These are phyloP conservation scores for Melanotaenia maccullochi DNA, from an alignment of 2,797 vertebrate species.

Conservation along the genomic window DNA sequence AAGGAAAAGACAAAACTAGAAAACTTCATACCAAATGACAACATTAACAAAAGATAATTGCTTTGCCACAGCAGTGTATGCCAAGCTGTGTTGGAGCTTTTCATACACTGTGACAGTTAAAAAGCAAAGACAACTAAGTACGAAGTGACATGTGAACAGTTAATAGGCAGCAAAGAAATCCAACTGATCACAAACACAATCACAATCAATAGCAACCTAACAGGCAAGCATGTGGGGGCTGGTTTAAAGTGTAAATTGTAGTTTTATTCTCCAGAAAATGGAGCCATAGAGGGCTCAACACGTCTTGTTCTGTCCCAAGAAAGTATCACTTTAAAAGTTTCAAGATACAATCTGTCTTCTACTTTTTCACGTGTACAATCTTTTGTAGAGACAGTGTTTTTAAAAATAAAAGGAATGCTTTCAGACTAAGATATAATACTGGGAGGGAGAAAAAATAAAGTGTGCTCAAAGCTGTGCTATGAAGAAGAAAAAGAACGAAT, in stretches of 20 bases:
- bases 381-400: conserved; percentile 35
- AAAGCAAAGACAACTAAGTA: conserved; percentile 49
- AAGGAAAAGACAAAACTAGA: conserved; percentile 39
- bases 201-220: conserved; percentile 56
- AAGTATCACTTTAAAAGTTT: conserved; percentile 33
- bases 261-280: conserved; percentile 45
- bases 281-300: conserved; percentile 30
- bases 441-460: conserved; percentile 24
- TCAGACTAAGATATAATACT: conserved; percentile 50
- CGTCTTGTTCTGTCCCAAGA: conserved; percentile 35
- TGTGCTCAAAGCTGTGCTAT: conserved; percentile 32
- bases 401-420: conserved; percentile 71
- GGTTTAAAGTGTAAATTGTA: conserved; percentile 28
- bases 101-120: conserved; percentile 32
- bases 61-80: conserved; percentile 31
- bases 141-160: conserved; percentile 44
- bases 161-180: conserved; percentile 42
- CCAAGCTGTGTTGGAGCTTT: conserved; percentile 38
- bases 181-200: conserved; percentile 61
- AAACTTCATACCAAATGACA: conserved; percentile 68
- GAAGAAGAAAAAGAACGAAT: not conserved
- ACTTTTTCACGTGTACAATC: conserved; percentile 43
- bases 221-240: conserved; percentile 9
- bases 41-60: conserved; percentile 41
- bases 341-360: conserved; percentile 23